phyloP scores from a whole-genome alignment of 2,888 invertebrate species.

The Aporophyla lueneburgensis region DNA sequence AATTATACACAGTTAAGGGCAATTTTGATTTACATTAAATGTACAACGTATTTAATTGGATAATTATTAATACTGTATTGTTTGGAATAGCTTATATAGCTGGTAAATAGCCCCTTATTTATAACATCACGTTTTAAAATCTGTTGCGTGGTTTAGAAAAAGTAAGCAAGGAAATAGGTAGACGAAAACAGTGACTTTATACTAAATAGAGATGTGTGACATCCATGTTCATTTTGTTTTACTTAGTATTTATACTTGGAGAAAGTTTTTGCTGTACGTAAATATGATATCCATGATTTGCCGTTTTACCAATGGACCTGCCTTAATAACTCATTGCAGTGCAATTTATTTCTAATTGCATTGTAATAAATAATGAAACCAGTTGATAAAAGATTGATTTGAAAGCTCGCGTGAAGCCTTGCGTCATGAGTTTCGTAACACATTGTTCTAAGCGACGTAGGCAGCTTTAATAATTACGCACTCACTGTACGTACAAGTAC shows the following conservation, averaged over 20 bases:
- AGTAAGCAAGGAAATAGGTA: too few species aligned
- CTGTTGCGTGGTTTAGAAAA: too few species aligned
- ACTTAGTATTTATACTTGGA: neutral
- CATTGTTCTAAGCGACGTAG: constrained; percentile 68
- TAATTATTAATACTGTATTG: too few species aligned
- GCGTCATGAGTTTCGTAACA: constrained; percentile 68
- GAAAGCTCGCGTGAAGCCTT: constrained; percentile 64
- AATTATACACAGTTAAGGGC: too few species aligned
- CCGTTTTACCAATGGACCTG: neutral
- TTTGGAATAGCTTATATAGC: too few species aligned
- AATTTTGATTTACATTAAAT: too few species aligned
- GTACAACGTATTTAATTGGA: too few species aligned
- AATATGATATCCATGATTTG: neutral
- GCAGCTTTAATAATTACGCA: constrained; percentile 56
- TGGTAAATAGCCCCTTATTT: too few species aligned
- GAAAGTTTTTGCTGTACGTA: neutral
- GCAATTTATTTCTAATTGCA: neutral
- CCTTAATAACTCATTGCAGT: neutral
- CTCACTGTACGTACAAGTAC: constrained; percentile 33
- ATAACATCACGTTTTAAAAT: too few species aligned
- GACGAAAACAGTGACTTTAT: too few species aligned
- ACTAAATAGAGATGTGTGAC: too few species aligned
- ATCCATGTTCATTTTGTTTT: neutral
- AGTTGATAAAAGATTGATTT: constrained; percentile 38
- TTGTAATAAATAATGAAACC: constrained; percentile 13